Evolutionary conservation across 2,113 vertebrate species (phyloP), one percentile per base, ranked within the genome.

Genomic region (Centropristis striata): DNA sequence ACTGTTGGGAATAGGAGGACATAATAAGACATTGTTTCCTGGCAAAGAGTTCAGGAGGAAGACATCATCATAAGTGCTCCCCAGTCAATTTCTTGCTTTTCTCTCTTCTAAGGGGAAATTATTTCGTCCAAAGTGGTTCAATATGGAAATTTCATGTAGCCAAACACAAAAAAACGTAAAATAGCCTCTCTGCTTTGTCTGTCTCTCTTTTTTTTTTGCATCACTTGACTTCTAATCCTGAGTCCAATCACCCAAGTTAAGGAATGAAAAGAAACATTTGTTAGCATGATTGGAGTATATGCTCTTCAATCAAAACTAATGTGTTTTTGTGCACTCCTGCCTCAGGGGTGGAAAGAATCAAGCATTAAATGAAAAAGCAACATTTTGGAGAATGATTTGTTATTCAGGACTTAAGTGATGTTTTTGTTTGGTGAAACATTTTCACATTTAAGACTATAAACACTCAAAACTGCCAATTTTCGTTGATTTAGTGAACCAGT

Each of bases 261-360:
- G 41, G 20, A 64, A 49, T 57, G 67, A 5, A 80, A 72, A 49
- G 16, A 2, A 28, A 69, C 39, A 13, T 10, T 20, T 39, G 16
- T 23, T 21, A 32, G 58, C 51, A 69, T 39, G 39, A 77, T 46
- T 41, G 54, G 55, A 54, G 44, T 4, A 4, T 1, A 8, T 46
- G 5, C 63, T 76, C 41, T 55, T 55, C 46, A 80, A 71, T 79
- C 81, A 72, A 50, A 68, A 12, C 41, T 44, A 44, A 74, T 57
- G 49, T 57, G 61, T n/a, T 68, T 16, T 32, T 50, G n/a, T 68
- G 16, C 39, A 9, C 16, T 69, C 50, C 0, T 41, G 57, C 46
- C 46, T 59, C 28, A 42, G 39, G 0, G 58, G 50, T 5, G 21
- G 12, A 64, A 44, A 1, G 50, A 68, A 39, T 46, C 27, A 8